Evolutionary conservation across 2,888 invertebrate genomes (phyloP).

Genomic region (Ichneumon xanthorius): DNA sequence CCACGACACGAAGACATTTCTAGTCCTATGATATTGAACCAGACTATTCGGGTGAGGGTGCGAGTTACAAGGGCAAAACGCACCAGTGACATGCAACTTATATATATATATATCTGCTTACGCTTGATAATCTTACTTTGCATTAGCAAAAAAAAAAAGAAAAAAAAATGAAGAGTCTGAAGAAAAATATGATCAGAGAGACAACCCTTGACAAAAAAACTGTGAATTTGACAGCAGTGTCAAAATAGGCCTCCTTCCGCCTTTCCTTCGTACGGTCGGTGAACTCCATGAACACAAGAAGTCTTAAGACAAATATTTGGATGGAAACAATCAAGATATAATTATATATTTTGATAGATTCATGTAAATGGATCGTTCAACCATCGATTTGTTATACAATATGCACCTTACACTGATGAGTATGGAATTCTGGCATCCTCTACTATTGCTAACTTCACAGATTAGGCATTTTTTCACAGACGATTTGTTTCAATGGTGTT

Average conservation of each 20-base stretch:
- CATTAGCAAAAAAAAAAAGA: neutral
- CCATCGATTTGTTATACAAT: no score
- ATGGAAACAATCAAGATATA: conserved; percentile 15
- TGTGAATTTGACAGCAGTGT: neutral
- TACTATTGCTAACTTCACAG: no score
- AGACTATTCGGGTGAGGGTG: neutral
- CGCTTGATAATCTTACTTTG: neutral
- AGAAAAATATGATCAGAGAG: neutral
- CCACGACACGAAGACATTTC: neutral
- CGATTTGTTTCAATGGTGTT: conserved; percentile 9
- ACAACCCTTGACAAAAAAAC: neutral
- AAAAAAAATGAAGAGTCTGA: neutral
- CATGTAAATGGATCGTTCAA: neutral
- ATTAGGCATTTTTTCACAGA: neutral
- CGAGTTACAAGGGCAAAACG: neutral
- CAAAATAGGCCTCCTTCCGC: neutral
- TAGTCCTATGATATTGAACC: conserved; percentile 3
- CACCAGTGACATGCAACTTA: neutral
- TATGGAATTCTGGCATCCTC: no score
- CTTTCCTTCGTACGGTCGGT: conserved; percentile 10
- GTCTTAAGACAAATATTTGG: conserved; percentile 23
- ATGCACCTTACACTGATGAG: no score
- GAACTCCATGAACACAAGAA: conserved; percentile 4
- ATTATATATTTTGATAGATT: conserved; percentile 16
- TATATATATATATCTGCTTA: conserved; percentile 3